Conservation (phyloP, 2,888 invertebrate genomes). For the Drepana falcataria region DNA sequence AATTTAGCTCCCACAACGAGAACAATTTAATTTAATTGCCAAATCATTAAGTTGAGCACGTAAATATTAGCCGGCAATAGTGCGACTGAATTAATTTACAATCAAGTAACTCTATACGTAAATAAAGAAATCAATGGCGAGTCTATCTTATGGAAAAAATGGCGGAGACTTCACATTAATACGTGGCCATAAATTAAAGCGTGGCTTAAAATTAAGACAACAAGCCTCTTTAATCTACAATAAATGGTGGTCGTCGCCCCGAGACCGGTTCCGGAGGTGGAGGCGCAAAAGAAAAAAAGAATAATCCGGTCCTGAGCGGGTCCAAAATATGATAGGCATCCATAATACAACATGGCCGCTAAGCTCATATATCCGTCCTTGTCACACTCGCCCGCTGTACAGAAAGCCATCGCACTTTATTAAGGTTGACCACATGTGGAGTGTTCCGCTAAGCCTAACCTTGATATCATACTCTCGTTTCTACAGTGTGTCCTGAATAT, state of each 20-base stretch:
- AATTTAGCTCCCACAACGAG: conserved; percentile 74
- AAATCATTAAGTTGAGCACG: conserved; percentile 77
- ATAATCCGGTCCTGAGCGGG: conserved; percentile 75
- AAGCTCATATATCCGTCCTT: conserved; percentile 65
- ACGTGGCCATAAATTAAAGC: conserved; percentile 74
- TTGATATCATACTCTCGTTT: conserved; percentile 75
- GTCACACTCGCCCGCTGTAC: conserved; percentile 38
- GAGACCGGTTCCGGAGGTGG: conserved; percentile 73
- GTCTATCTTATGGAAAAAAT: conserved; percentile 65
- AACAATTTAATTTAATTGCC: conserved; percentile 78
- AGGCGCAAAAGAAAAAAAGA: conserved; percentile 72
- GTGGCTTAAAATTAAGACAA: conserved; percentile 79
- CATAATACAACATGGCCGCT: conserved; percentile 79
- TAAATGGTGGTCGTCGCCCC: conserved; percentile 74
- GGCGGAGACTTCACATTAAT: conserved; percentile 69
- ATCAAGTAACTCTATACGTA: conserved; percentile 31
- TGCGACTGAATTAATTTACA: conserved; percentile 60
- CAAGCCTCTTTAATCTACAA: conserved; percentile 79
- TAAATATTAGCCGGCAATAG: conserved; percentile 72
- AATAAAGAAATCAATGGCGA: conserved; percentile 72
- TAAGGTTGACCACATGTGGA: conserved; percentile 79
- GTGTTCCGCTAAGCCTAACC: conserved; percentile 79
- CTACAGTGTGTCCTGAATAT: conserved; percentile 55
- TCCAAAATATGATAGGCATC: conserved; percentile 80
- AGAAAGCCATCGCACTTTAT: conserved; percentile 68